Percentiles rank a stretch among this genome's conserved stretches.
Evolutionary conservation across 2,113 vertebrate genomes (phyloP).

Genomic region (Clinocottus analis): DNA sequence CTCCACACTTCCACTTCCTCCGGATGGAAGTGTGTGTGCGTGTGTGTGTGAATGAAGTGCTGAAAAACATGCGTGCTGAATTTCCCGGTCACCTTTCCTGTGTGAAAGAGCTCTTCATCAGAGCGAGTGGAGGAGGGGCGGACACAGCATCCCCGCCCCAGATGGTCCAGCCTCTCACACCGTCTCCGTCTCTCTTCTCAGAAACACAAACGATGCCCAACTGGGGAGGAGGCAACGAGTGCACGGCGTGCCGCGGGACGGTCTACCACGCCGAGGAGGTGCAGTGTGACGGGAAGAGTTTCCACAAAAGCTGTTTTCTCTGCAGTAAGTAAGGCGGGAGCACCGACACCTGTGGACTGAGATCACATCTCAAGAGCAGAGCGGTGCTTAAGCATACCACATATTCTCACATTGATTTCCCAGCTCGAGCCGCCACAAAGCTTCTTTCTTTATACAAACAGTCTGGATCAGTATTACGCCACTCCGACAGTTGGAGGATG

Average conservation of each 20-base stretch:
- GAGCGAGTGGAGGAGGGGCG: background rate
- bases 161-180: conserved; percentile 13
- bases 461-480: too few species aligned
- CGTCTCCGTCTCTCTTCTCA: conserved; percentile 31
- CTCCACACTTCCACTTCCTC: background rate
- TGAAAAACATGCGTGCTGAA: background rate
- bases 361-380: background rate
- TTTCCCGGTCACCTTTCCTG: background rate
- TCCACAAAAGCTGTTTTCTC: conserved; percentile 94
- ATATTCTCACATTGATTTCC: background rate
- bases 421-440: background rate
- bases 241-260: conserved; percentile 85
- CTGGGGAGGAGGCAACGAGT: conserved; percentile 97
- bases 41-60: too few species aligned
- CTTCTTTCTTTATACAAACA: too few species aligned
- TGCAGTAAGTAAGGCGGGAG: conserved; percentile 89
- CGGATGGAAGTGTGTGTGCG: background rate
- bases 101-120: background rate
- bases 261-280: conserved; percentile 97
- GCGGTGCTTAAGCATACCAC: background rate
- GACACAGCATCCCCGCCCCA: background rate
- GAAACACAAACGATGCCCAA: conserved; percentile 87
- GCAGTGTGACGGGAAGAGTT: conserved; percentile 93
- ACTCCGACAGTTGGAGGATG: too few species aligned
- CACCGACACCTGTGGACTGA: background rate